A percentile compares a stretch with the other conserved stretches of the same genome.
Evolutionary conservation across 1,140 invertebrate genomes (phyloP).

Genomic region (Apocrypta bakeri): DNA sequence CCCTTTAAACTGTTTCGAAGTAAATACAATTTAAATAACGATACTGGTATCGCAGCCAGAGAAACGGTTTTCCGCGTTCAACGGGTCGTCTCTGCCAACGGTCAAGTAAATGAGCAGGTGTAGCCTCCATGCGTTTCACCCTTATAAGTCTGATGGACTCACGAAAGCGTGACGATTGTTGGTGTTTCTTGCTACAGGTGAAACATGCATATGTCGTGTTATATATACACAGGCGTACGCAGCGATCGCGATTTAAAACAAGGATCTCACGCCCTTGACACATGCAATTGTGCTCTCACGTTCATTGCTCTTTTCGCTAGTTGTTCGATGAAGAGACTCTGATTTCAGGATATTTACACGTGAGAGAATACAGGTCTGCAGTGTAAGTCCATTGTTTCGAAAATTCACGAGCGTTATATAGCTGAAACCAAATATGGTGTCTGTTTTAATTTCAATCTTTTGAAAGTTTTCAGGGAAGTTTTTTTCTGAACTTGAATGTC

Average conservation of each 20-base stretch:
- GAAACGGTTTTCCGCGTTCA: not conserved
- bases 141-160: not conserved
- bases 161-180: constrained; percentile 49
- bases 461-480: too few species aligned
- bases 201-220: constrained; percentile 20
- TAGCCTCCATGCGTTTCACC: not conserved
- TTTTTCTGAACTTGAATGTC: too few species aligned
- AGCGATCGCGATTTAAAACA: not conserved
- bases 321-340: not conserved
- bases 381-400: constrained; percentile 12
- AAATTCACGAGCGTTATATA: not conserved
- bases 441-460: too few species aligned
- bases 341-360: constrained; percentile 10
- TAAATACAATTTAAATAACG: constrained; percentile 32
- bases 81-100: not conserved
- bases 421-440: too few species aligned
- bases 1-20: too few species aligned
- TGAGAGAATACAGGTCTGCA: not conserved
- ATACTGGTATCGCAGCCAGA: not conserved
- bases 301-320: not conserved
- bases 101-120: constrained; percentile 1
- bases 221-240: too few species aligned
- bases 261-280: constrained; percentile 39
- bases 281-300: not conserved
- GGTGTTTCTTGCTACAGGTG: constrained; percentile 24